phyloP scores from a whole-genome alignment of 2,888 invertebrate species.

The Frankliniella fusca region DNA sequence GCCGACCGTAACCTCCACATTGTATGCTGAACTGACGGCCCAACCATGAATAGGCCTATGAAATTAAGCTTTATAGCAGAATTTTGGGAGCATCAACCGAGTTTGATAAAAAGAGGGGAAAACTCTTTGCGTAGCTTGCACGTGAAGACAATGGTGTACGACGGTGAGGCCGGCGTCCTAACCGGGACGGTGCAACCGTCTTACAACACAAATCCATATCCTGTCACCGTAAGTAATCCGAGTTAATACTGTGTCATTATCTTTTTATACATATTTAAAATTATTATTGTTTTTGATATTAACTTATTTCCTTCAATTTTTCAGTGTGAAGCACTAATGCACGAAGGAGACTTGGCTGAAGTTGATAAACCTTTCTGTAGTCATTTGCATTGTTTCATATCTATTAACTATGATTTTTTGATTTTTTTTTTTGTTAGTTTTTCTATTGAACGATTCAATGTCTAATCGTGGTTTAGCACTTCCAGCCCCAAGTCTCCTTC shows the following conservation, averaged over 20 bases:
- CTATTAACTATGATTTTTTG: not conserved
- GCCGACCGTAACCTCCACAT: no score
- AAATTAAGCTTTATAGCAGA: not conserved
- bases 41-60: not conserved
- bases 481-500: no score
- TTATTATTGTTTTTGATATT: no score
- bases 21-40: no score
- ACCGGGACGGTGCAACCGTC: not conserved
- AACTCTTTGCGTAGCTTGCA: not conserved
- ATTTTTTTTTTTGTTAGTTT: not conserved
- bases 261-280: not conserved
- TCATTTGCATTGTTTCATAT: no score
- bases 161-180: not conserved
- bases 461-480: no score
- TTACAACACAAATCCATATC: not conserved
- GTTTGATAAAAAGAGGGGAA: not conserved
- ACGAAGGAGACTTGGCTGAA: no score
- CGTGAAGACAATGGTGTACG: not conserved
- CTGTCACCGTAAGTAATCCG: not conserved
- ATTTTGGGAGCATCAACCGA: not conserved
- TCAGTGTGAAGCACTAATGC: no score
- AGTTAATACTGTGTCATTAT: no score
- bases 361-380: no score
- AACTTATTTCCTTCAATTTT: no score
- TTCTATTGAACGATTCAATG: no score